Percentiles rank a stretch among this genome's conserved stretches.
phyloP scores from a whole-genome alignment of 1,140 invertebrate species.

The Stegodyphus dumicola region DNA sequence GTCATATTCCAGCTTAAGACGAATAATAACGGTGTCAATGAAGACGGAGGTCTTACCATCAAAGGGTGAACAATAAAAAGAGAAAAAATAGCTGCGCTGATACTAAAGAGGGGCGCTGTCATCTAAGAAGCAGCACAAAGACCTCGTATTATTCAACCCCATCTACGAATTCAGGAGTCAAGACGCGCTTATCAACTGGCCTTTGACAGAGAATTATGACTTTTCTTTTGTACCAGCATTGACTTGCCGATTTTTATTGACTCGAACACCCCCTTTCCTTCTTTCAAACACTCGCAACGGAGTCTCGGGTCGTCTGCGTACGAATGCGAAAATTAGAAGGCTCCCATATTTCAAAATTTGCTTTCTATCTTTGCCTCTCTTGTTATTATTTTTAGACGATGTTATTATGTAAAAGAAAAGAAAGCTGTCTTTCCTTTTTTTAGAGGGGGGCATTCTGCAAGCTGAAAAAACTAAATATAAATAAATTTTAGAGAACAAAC shows the following conservation, averaged over 20 bases:
- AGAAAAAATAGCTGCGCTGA: not conserved
- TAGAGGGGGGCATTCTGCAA: too few relatives aligned
- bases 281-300: too few relatives aligned
- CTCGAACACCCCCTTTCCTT: not conserved
- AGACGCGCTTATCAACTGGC: conserved; percentile 40
- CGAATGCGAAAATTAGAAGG: too few relatives aligned
- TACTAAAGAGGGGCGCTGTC: conserved; percentile 27
- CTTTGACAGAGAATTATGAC: conserved; percentile 57
- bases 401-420: too few relatives aligned
- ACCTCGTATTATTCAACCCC: conserved; percentile 43
- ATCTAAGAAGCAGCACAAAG: conserved; percentile 45
- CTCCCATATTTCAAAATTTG: too few relatives aligned
- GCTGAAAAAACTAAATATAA: too few relatives aligned
- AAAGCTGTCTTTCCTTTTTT: too few relatives aligned
- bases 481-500: too few relatives aligned
- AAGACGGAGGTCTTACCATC: not conserved
- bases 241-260: conserved; percentile 50
- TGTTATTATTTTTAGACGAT: too few relatives aligned
- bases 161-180: not conserved
- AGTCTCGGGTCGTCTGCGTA: too few relatives aligned
- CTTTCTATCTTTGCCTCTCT: too few relatives aligned
- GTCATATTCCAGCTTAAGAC: conserved; percentile 36
- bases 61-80: conserved; percentile 49
- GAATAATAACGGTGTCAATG: conserved; percentile 53
- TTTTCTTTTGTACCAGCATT: conserved; percentile 32